Evolutionary conservation across 2,113 vertebrate genomes (phyloP).

Genomic region (Haliaeetus leucogaster): DNA sequence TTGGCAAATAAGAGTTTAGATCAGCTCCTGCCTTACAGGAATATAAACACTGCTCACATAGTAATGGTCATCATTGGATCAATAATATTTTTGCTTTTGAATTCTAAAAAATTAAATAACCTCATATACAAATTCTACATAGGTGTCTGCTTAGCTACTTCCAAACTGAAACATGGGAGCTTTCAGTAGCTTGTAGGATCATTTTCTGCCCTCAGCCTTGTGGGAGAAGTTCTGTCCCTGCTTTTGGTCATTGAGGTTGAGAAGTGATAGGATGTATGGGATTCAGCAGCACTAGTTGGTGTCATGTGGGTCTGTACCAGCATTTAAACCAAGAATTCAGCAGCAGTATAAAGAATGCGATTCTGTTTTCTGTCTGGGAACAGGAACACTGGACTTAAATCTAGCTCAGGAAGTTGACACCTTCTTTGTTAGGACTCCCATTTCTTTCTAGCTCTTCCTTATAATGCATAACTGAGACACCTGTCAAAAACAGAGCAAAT

Average conservation of each 20-base stretch:
- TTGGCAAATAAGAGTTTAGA: neutral
- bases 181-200: neutral
- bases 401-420: neutral
- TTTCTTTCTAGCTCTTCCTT: neutral
- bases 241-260: neutral
- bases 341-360: neutral
- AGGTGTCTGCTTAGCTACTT: neutral
- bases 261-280: neutral
- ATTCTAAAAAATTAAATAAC: neutral
- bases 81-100: neutral
- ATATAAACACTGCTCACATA: neutral
- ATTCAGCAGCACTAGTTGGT: neutral
- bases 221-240: neutral
- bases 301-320: accelerated
- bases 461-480: neutral
- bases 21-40: neutral
- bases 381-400: neutral
- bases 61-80: neutral
- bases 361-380: neutral
- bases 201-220: neutral
- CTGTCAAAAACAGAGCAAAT: neutral
- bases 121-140: neutral
- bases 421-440: neutral
- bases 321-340: neutral
- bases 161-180: neutral